Conservation (phyloP, 1,140 invertebrate species). For the Drosophila triauraria region DNA sequence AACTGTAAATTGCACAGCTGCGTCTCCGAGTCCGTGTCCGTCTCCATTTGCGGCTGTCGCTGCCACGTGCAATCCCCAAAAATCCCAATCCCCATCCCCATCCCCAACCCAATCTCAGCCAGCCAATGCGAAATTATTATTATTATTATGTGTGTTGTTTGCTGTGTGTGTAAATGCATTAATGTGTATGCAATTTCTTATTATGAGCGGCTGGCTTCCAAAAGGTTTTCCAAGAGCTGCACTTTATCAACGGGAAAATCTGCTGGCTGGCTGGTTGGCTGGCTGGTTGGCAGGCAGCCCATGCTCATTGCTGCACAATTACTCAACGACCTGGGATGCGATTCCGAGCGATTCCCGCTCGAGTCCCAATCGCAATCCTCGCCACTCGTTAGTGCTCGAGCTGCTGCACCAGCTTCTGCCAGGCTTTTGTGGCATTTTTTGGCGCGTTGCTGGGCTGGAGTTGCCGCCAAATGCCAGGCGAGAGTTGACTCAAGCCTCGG, state of each 20-base stretch:
- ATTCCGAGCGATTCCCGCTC: constrained; percentile 57
- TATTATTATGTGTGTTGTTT: constrained; percentile 20
- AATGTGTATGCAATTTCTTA: constrained; percentile 71
- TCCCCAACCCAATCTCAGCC: constrained; percentile 40
- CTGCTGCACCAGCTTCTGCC: constrained; percentile 38
- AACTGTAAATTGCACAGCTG: constrained; percentile 79
- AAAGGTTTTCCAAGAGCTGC: constrained; percentile 67
- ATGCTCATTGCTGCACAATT: constrained; percentile 80
- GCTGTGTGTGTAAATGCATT: constrained; percentile 38
- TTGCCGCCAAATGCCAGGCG: constrained; percentile 48
- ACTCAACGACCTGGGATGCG: constrained; percentile 69
- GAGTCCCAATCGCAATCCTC: constrained; percentile 52
- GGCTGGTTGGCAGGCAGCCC: constrained; percentile 48
- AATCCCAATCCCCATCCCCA: background rate
- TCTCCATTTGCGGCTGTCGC: constrained; percentile 46
- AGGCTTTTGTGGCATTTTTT: constrained; percentile 65
- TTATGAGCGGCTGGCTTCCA: constrained; percentile 62
- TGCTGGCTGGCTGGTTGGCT: constrained; percentile 38
- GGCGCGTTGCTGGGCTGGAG: constrained; percentile 44
- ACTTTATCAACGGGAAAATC: constrained; percentile 80
- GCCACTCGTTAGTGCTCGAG: constrained; percentile 56
- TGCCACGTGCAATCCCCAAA: constrained; percentile 72
- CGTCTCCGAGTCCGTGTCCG: constrained; percentile 59
- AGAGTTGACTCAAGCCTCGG: constrained; percentile 29
- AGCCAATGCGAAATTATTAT: constrained; percentile 53